Evolutionary conservation across 2,888 invertebrate genomes (phyloP), one percentile per base, ranked within the genome.

Genomic region (Malthinus flaveolus): DNA sequence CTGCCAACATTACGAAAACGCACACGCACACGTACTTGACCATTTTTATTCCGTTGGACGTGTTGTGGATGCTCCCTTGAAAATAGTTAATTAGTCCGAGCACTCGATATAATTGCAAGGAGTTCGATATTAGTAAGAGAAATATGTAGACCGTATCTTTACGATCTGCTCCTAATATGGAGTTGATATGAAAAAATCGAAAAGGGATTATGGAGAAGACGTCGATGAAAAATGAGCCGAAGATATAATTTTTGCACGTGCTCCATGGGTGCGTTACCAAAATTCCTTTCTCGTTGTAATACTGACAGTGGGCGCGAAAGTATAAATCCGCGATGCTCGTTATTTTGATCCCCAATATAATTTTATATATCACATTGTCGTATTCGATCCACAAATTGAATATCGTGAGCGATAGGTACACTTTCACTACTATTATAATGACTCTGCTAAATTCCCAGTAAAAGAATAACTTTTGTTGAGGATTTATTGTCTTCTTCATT

Each of bases 191-290:
- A 1, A 79, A 1, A 0, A 73, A 73, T 46, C 80, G 79, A 79
- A 81, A 81, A 3, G 82, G 82, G 15, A 81, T 78, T 61, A 78
- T 76, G 8, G 78, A 79, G 3, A 81, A 35, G 1, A 82, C 70
- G 64, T 82, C 82, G n/a, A 80, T 52, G n/a, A 73, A 37, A 56
- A 82, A 82, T 36, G 78, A 71, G 7, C 79, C 75, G 10, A 7
- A 75, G 5, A 82, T 63, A 69, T 82, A 82, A 63, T 81, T 75
- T 63, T 70, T 78, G 3, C 82, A 82, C 7, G 82, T 82, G 66
- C 79, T 68, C 67, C 80, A 81, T 7, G 82, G 82, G 69, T 82
- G 82, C 55, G 78, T 81, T 57, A 82, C 80, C 7, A 81, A 69
- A 63, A 81, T 80, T 64, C 81, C 81, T 68, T 81, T 78, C 0